phyloP scores from a whole-genome alignment of 2,797 vertebrate genomes.

The Sternotherus odoratus region DNA sequence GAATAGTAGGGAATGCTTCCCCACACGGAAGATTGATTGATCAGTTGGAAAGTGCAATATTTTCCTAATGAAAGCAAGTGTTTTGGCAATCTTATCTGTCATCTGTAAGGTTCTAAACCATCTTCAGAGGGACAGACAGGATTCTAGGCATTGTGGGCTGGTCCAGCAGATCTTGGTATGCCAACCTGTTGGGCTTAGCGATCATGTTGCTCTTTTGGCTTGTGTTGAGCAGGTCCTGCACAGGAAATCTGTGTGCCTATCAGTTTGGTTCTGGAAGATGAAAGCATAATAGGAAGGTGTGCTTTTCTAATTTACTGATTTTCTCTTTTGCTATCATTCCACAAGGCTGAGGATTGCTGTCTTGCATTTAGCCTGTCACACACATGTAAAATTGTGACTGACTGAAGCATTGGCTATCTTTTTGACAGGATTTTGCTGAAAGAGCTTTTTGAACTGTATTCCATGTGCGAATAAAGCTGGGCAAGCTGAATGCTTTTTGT shows the following conservation, averaged over 20 bases:
- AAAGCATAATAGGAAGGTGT: accelerated
- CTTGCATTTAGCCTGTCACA: background rate
- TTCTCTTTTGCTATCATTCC: background rate
- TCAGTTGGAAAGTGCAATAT: background rate
- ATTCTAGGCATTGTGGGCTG: background rate
- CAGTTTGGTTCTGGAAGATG: background rate
- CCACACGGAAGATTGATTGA: background rate
- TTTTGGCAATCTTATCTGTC: background rate
- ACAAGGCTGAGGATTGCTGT: background rate
- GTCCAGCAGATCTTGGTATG: background rate
- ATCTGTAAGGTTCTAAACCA: background rate
- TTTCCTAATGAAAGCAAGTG: background rate
- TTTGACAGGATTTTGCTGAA: background rate
- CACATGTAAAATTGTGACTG: background rate
- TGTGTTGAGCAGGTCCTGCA: background rate
- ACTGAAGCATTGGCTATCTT: background rate
- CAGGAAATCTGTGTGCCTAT: background rate
- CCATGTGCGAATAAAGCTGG: accelerated
- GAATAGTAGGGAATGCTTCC: background rate
- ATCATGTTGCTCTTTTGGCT: background rate
- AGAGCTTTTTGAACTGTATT: background rate
- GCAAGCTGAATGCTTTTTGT: background rate
- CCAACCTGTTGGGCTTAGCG: background rate
- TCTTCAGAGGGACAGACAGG: background rate
- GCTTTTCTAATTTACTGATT: background rate